Conservation (phyloP, 64 coral and sea anemone species). For the Actinia tenebrosa region DNA sequence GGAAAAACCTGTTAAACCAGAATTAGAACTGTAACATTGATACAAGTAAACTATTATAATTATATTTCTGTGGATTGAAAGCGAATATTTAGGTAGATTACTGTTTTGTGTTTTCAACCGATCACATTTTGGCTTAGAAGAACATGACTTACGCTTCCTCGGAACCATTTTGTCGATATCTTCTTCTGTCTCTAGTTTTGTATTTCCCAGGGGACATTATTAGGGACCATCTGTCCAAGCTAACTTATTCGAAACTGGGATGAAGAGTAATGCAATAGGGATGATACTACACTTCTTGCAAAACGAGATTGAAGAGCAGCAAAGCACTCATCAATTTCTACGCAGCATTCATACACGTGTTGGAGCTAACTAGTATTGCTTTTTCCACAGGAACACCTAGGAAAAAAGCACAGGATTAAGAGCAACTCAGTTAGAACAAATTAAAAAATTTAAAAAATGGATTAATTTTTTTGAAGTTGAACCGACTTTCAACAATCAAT, state of each 20-base stretch:
- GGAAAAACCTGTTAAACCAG: background rate
- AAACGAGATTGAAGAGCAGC: background rate
- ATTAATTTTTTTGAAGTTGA: too few species aligned
- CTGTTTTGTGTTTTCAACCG: too few species aligned
- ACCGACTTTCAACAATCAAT: too few species aligned
- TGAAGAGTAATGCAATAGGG: background rate
- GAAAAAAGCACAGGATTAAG: too few species aligned
- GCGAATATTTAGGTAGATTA: too few species aligned
- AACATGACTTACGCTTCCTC: background rate
- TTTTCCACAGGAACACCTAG: too few species aligned
- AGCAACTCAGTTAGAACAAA: too few species aligned
- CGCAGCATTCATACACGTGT: too few species aligned
- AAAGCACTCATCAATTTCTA: too few species aligned
- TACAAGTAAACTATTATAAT: background rate
- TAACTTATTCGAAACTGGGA: background rate
- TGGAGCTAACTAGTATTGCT: too few species aligned
- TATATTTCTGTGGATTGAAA: too few species aligned
- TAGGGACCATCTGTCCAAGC: background rate
- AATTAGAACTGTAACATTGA: background rate
- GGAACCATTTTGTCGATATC: slow-evolving; percentile 1
- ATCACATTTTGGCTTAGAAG: background rate
- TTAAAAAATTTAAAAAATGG: too few species aligned
- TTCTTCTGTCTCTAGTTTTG: background rate
- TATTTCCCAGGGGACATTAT: background rate
- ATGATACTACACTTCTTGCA: background rate